Percentiles rank a stretch among this genome's conserved stretches.
These are phyloP conservation scores for Dipodomys spectabilis DNA, from an alignment of 2,113 vertebrate species.

Conservation along the genomic window DNA sequence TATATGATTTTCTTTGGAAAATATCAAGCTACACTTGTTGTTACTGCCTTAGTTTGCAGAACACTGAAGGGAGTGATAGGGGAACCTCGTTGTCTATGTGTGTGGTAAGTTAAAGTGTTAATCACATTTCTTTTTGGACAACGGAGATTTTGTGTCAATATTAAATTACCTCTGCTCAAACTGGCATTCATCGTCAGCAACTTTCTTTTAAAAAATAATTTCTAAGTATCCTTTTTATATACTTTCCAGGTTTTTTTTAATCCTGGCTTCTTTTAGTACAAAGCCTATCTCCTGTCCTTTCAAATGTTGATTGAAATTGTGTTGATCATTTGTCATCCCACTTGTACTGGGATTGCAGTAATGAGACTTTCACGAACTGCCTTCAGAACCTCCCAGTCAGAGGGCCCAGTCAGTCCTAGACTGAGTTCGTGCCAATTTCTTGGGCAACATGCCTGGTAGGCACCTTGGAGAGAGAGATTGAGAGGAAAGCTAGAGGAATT, in stretches of 20 bases:
- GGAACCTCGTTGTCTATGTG: no score
- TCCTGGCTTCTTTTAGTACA: not conserved
- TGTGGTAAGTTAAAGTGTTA: no score
- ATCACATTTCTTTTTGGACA: not conserved
- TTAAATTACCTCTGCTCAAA: slow-evolving; percentile 34
- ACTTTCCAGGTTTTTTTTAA: not conserved
- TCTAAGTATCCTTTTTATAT: not conserved
- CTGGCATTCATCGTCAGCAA: slow-evolving; percentile 24
- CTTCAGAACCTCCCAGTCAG: not conserved
- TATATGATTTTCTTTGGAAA: no score
- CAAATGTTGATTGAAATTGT: not conserved
- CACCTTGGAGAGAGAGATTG: not conserved
- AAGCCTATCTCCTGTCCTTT: not conserved
- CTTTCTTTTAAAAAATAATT: slow-evolving; percentile 34
- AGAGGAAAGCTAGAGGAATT: not conserved
- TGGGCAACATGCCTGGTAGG: not conserved
- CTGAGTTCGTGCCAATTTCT: not conserved
- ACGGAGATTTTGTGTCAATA: slow-evolving; percentile 28
- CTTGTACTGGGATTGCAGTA: not conserved
- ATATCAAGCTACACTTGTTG: no score
- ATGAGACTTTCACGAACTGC: not conserved
- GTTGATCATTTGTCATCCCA: not conserved
- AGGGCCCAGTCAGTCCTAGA: not conserved
- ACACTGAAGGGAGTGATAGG: no score
- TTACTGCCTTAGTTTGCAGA: no score